These are phyloP conservation scores for Macropus fuliginosus DNA, from an alignment of 2,797 vertebrate species.

Conservation along the genomic window DNA sequence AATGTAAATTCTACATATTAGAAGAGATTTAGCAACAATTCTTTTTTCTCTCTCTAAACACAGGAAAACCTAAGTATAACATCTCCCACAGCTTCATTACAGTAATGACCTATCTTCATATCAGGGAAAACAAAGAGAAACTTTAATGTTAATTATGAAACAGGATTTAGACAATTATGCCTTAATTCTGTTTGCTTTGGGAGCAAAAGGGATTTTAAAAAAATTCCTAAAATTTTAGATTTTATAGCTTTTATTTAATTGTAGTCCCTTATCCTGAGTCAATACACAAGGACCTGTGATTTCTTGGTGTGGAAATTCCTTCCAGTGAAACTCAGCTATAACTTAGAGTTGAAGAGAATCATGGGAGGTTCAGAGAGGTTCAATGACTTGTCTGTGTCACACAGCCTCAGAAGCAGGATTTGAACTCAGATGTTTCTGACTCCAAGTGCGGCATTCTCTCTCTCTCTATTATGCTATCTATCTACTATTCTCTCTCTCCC, in stretches of 20 bases:
- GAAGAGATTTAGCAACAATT: neutral
- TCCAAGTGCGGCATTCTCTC: neutral
- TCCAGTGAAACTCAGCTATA: neutral
- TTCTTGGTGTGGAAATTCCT: neutral
- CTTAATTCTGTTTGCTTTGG: conserved; percentile 69
- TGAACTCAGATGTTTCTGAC: neutral
- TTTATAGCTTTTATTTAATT: conserved; percentile 57
- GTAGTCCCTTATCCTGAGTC: neutral
- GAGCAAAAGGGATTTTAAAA: conserved; percentile 51
- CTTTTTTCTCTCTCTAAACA: conserved; percentile 33
- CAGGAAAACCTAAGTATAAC: conserved; percentile 4
- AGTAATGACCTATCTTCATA: conserved; percentile 55
- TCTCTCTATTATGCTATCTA: neutral
- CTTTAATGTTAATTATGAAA: conserved; percentile 61
- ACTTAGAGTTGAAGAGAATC: neutral
- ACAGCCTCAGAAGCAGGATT: neutral
- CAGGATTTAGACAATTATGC: conserved; percentile 69
- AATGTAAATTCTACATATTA: conserved; percentile 70
- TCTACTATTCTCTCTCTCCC: neutral
- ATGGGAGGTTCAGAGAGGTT: neutral
- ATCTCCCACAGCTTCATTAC: conserved; percentile 26
- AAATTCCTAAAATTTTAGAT: conserved; percentile 63
- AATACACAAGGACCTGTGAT: neutral
- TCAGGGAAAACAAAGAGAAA: conserved; percentile 55
- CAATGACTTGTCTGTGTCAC: neutral